Evolutionary conservation across 2,113 vertebrate species (phyloP), one percentile per base, ranked within the genome.

Genomic region (Parotia lawesii): DNA sequence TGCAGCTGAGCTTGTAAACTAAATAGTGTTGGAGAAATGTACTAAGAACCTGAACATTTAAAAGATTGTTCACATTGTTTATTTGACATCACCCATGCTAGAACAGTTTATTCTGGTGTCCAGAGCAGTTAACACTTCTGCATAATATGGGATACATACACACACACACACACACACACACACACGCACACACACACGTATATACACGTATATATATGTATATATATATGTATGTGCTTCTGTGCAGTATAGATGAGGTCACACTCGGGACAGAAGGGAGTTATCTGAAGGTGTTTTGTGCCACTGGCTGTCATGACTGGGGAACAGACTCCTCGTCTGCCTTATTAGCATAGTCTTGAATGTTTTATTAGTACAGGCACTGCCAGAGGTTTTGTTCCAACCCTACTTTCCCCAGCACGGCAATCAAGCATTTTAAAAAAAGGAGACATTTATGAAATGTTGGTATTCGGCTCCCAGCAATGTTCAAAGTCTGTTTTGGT

Each of bases 121-220:
- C 80, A 65, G 27, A 72, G 19, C 22, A 40, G 14, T 38, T n/a
- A 60, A 35, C 5, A 21, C 11, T 80, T 80, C 24, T 25, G 6
- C 54, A n/a, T 61, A 65, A 61, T 42, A 58, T 20, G 11, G 28
- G 23, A 50, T 10, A 48, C 6, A 24, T 6, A 29, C 8, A 27
- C 9, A 13, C 7, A 35, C 0, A n/a, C 13, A 56, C 1, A 19
- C 17, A 31, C 20, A n/a, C 54, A 57, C 4, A 38, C 38, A 38
- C 38, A 38, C 38, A 37, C 37, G 10, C 37, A 35, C 9, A n/a
- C 13, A n/a, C 20, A 50, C 7, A 56, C 4, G 12, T 1, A 28
- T 5, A 16, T 10, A 22, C 7, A 10, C 11, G 11, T 1, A 7
- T 14, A 9, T 29, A 15, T 10, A 21, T 23, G 31, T 1, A 6